phyloP scores from a whole-genome alignment of 2,888 invertebrate genomes.

The Dermolepida albohirtum region DNA sequence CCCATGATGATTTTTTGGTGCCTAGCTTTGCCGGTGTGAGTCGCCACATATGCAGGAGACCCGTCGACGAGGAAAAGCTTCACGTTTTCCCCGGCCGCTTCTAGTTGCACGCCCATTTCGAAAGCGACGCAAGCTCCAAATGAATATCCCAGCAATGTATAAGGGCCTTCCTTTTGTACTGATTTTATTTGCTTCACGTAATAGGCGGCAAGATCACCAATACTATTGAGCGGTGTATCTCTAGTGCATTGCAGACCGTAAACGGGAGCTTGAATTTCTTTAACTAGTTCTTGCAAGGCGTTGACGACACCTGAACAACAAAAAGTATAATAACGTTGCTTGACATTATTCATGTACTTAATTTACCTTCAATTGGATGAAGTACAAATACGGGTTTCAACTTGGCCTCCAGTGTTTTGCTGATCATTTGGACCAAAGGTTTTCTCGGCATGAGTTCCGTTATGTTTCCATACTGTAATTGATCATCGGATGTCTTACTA shows the following conservation, averaged over 20 bases:
- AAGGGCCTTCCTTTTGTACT: conserved; percentile 85
- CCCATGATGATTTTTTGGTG: conserved; percentile 69
- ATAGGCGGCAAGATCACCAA: conserved; percentile 78
- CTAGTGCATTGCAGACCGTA: conserved; percentile 91
- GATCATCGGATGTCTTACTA: conserved; percentile 55
- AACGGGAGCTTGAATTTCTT: conserved; percentile 79
- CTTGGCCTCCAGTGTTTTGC: conserved; percentile 65
- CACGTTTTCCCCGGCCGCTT: conserved; percentile 70
- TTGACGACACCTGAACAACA: conserved; percentile 70
- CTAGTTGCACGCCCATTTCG: conserved; percentile 92
- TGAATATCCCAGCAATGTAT: conserved; percentile 93
- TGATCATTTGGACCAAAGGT: conserved; percentile 76
- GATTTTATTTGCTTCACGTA: conserved; percentile 80
- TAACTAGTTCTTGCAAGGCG: conserved; percentile 78
- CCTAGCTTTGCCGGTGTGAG: conserved; percentile 78
- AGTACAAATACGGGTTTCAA: conserved; percentile 74
- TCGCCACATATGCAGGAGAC: conserved; percentile 83
- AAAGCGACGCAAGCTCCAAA: conserved; percentile 95
- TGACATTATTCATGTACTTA: too few species aligned
- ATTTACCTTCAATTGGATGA: conserved; percentile 88
- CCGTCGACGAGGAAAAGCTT: conserved; percentile 89
- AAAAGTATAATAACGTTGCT: too few species aligned
- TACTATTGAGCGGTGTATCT: conserved; percentile 78
- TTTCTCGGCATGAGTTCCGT: conserved; percentile 81
- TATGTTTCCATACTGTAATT: conserved; percentile 69